These are phyloP conservation scores for Abrostola tripartita DNA, from an alignment of 2,888 invertebrate genomes.

Conservation along the genomic window DNA sequence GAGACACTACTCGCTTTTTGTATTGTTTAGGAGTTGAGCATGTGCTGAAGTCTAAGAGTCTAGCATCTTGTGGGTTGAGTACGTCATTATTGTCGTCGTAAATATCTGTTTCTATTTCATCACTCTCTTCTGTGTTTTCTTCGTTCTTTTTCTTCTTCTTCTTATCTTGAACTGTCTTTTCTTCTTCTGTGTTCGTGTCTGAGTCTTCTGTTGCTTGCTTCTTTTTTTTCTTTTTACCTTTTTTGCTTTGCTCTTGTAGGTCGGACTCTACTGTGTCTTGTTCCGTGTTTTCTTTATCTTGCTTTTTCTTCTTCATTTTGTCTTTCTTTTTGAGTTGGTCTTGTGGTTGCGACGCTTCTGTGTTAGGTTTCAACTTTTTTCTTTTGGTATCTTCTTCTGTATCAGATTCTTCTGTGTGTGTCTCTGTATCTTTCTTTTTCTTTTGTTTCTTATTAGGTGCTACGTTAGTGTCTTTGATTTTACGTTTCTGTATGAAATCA, in stretches of 20 bases:
- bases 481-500: slow-evolving; percentile 37
- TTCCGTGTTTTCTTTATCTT: slow-evolving; percentile 15
- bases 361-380: slow-evolving; percentile 8
- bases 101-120: slow-evolving; percentile 76
- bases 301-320: slow-evolving; percentile 43
- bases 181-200: slow-evolving; percentile 18
- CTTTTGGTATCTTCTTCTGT: slow-evolving; percentile 11
- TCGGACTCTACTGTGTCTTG: slow-evolving; percentile 15
- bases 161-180: slow-evolving; percentile 7
- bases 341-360: slow-evolving; percentile 25
- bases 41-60: slow-evolving; percentile 72
- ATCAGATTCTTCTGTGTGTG: slow-evolving; percentile 8
- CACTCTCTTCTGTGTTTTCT: slow-evolving; percentile 70
- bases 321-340: slow-evolving; percentile 34
- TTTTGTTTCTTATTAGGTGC: slow-evolving; percentile 23
- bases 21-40: slow-evolving; percentile 70
- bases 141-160: slow-evolving; percentile 40
- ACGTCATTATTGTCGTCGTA: slow-evolving; percentile 67
- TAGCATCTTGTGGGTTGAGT: slow-evolving; percentile 69
- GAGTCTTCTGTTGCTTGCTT: slow-evolving; percentile 27
- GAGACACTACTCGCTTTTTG: slow-evolving; percentile 68
- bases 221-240: slow-evolving; percentile 42
- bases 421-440: slow-evolving; percentile 13
- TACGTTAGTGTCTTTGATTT: slow-evolving; percentile 18
- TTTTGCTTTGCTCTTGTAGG: slow-evolving; percentile 16